Percentiles rank a stretch among this genome's conserved stretches.
phyloP scores from a whole-genome alignment of 1,140 invertebrate genomes.

The Campoletis sonorensis region DNA sequence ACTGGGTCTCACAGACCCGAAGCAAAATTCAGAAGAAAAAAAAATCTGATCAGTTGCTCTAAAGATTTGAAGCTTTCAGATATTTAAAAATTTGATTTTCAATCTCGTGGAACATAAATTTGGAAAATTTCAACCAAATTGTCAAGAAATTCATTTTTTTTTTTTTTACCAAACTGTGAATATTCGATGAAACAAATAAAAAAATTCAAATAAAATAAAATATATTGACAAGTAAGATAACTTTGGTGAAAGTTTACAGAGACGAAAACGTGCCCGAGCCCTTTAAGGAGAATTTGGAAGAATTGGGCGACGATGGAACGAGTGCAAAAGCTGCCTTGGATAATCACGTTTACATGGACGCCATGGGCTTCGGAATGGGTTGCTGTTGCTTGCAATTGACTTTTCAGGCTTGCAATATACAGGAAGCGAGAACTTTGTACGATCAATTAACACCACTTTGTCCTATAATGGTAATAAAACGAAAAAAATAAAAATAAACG shows the following conservation, averaged over 20 bases:
- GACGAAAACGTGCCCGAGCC: constrained; percentile 88
- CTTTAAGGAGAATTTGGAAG: constrained; percentile 85
- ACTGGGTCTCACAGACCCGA: too few species aligned
- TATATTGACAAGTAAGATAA: background rate
- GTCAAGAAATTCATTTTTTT: too few species aligned
- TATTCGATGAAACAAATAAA: too few species aligned
- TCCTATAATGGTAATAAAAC: constrained; percentile 92
- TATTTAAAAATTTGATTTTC: too few species aligned
- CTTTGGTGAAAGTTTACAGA: constrained; percentile 85
- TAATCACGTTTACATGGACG: constrained; percentile 97
- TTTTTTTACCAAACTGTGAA: too few species aligned
- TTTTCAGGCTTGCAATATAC: constrained; percentile 97
- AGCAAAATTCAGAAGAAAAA: too few species aligned
- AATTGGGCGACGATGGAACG: constrained; percentile 83
- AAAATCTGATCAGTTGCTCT: too few species aligned
- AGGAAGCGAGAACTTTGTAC: constrained; percentile 96
- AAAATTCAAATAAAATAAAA: too few species aligned
- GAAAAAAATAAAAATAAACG: constrained; percentile 50
- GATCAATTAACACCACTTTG: constrained; percentile 98
- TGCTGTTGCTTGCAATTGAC: constrained; percentile 98
- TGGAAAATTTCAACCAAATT: too few species aligned
- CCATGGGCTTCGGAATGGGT: constrained; percentile 99
- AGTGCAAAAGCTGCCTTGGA: constrained; percentile 81
- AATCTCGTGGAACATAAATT: too few species aligned
- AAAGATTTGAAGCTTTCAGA: too few species aligned